Conservation (phyloP, 2,113 vertebrate genomes). For the Chelonoidis abingdonii region DNA sequence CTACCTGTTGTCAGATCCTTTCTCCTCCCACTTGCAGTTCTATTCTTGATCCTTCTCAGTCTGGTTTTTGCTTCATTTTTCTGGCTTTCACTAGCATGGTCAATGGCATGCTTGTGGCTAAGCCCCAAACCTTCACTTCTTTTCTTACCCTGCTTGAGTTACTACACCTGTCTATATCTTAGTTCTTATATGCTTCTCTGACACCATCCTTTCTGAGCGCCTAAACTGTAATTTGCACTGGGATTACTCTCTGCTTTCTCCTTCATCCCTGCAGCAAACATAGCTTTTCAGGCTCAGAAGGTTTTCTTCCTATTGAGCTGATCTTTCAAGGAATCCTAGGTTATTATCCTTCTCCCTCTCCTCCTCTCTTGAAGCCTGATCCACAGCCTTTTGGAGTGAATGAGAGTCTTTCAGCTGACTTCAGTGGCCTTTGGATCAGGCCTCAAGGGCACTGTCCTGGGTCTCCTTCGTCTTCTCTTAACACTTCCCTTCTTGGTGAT, state of each 20-base stretch:
- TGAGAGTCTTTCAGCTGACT: too few species aligned
- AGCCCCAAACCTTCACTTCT: background rate
- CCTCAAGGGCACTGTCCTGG: background rate
- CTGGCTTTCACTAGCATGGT: background rate
- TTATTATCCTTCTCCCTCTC: background rate
- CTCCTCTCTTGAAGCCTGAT: background rate
- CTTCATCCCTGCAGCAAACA: background rate
- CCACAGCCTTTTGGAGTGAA: background rate
- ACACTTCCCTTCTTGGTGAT: background rate
- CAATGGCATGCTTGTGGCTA: background rate
- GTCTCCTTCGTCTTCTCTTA: background rate
- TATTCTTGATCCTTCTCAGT: background rate
- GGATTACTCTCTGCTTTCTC: background rate
- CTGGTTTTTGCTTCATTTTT: background rate
- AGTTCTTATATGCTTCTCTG: background rate
- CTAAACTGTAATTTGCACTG: background rate
- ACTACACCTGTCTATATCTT: background rate
- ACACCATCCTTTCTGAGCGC: background rate
- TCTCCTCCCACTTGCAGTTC: accelerated
- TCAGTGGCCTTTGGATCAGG: background rate
- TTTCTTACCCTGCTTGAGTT: background rate
- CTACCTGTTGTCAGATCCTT: background rate
- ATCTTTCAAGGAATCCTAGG: background rate
- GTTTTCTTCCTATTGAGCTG: background rate
- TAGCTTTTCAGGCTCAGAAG: background rate